Conservation (phyloP, 2,888 invertebrate genomes). For the Lypha dubia region DNA sequence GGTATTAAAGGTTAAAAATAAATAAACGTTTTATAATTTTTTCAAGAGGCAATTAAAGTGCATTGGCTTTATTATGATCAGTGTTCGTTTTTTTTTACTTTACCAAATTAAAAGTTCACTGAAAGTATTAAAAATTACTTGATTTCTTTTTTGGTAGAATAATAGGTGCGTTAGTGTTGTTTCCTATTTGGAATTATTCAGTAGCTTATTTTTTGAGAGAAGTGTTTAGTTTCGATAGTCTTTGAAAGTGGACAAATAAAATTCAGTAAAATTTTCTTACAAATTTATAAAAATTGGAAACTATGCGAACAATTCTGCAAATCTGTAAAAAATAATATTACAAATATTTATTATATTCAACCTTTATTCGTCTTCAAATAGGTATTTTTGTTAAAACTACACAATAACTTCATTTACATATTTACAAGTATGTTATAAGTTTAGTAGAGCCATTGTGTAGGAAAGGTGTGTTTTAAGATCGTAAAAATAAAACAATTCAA, state of each 20-base stretch:
- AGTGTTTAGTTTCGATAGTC: too few relatives aligned
- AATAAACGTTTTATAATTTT: slow-evolving; percentile 16
- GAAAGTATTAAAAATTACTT: neutral
- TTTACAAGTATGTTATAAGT: slow-evolving; percentile 58
- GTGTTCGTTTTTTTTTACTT: neutral
- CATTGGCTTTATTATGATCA: slow-evolving; percentile 30
- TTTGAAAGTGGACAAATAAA: too few relatives aligned
- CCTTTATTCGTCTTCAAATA: neutral
- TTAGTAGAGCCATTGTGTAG: neutral
- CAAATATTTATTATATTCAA: too few relatives aligned
- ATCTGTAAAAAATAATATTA: too few relatives aligned
- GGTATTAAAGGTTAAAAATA: slow-evolving; percentile 35
- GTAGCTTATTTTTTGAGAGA: too few relatives aligned
- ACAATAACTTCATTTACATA: neutral
- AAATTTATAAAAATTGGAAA: too few relatives aligned
- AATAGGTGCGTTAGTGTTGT: too few relatives aligned
- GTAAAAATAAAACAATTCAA: neutral
- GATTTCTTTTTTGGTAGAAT: too few relatives aligned
- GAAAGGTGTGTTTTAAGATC: neutral
- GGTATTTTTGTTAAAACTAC: neutral
- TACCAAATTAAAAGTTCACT: neutral
- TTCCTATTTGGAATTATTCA: too few relatives aligned
- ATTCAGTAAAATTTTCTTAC: too few relatives aligned
- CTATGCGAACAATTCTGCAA: too few relatives aligned
- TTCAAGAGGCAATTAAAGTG: slow-evolving; percentile 43